Conservation (phyloP, 2,888 invertebrate genomes). For the Scrobipalpa atriplicella region DNA sequence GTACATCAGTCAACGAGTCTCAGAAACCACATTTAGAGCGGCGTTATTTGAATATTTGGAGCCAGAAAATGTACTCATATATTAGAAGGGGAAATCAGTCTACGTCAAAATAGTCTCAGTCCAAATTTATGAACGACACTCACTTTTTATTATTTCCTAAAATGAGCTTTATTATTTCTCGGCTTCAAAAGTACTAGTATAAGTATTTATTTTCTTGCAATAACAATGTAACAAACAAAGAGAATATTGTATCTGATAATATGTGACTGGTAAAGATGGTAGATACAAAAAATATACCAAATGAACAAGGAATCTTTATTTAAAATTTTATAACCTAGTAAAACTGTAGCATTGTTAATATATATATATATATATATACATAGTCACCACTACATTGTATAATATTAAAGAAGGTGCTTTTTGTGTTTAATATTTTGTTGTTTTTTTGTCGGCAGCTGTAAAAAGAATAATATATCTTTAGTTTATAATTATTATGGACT, state of each 20-base stretch:
- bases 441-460: neutral
- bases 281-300: slow-evolving; percentile 22
- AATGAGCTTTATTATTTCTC: slow-evolving; percentile 13
- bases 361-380: slow-evolving; percentile 48
- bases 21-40: no score
- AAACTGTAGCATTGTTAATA: slow-evolving; percentile 55
- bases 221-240: slow-evolving; percentile 50
- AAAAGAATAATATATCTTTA: neutral
- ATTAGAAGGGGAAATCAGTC: neutral
- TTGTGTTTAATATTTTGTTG: neutral
- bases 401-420: slow-evolving; percentile 21
- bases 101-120: slow-evolving; percentile 12
- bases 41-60: neutral
- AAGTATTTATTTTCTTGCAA: neutral
- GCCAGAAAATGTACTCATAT: slow-evolving; percentile 16
- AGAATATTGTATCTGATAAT: slow-evolving; percentile 39
- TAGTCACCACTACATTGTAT: slow-evolving; percentile 35
- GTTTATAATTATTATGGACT: neutral
- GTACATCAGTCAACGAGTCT: no score
- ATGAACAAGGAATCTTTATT: slow-evolving; percentile 41
- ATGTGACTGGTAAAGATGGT: slow-evolving; percentile 28
- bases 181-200: slow-evolving; percentile 2
- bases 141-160: neutral
- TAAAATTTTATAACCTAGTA: slow-evolving; percentile 56
- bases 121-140: neutral